Evolutionary conservation across 2,888 invertebrate species (phyloP).

Genomic region (Eudemis profundana): DNA sequence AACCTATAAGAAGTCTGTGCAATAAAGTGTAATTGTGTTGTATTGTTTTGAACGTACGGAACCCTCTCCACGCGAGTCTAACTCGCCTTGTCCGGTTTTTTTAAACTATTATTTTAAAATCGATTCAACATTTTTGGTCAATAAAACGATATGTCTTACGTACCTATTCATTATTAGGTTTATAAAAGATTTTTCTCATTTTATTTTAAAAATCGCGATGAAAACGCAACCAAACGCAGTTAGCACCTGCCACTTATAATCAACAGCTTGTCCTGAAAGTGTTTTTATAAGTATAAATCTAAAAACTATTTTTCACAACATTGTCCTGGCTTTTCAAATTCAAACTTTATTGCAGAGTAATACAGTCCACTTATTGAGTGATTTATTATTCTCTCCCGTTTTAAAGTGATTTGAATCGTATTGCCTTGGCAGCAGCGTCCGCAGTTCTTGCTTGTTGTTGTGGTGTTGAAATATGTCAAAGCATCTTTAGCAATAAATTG

Average conservation of each 20-base stretch:
- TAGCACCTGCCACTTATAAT: constrained; percentile 21
- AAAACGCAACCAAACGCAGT: background rate
- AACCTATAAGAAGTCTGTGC: no score
- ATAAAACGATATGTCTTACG: no score
- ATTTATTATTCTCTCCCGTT: background rate
- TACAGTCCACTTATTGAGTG: background rate
- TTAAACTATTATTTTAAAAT: no score
- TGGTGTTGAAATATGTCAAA: constrained; percentile 17
- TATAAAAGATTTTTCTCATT: background rate
- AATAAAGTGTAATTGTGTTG: no score
- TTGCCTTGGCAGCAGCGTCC: background rate
- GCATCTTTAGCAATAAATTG: constrained; percentile 5
- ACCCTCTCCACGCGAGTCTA: no score
- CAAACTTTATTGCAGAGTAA: background rate
- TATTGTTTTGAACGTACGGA: no score
- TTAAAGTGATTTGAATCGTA: background rate
- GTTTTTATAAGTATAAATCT: constrained; percentile 12
- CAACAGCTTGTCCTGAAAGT: constrained; percentile 11
- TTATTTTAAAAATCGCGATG: background rate
- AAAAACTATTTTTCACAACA: constrained; percentile 10
- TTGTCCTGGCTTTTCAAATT: background rate
- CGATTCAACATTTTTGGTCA: no score
- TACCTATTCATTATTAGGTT: background rate
- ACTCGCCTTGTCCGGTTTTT: no score
- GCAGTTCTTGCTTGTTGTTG: background rate